Percentiles rank a stretch among this genome's conserved stretches.
Evolutionary conservation across 1,140 invertebrate species (phyloP).

Genomic region (Lethrus apterus): DNA sequence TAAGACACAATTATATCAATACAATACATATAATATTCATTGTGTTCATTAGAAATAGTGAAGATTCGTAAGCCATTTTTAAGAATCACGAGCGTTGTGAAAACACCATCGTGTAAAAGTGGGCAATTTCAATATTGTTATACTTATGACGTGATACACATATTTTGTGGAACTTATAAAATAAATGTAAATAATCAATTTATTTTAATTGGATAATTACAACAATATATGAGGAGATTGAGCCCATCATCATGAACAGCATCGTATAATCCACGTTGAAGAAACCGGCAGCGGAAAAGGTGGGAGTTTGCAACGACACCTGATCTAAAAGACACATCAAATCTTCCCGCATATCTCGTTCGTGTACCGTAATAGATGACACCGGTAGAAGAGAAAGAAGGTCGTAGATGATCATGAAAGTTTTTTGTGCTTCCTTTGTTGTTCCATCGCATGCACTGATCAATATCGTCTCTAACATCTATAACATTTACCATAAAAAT

Average conservation of each 20-base stretch:
- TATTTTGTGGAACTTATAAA: no score
- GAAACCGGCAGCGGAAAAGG: not conserved
- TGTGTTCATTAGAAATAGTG: no score
- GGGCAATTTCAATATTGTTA: no score
- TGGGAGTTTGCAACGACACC: not conserved
- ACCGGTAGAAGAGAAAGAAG: conserved; percentile 4
- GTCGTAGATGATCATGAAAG: not conserved
- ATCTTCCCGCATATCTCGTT: not conserved
- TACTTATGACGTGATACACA: no score
- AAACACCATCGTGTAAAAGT: no score
- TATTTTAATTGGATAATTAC: conserved; percentile 1
- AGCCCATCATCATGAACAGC: not conserved
- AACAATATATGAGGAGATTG: not conserved
- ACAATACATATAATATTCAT: no score
- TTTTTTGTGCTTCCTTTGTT: conserved; percentile 1
- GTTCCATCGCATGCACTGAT: not conserved
- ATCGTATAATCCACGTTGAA: conserved; percentile 5
- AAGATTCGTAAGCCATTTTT: no score
- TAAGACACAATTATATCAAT: no score
- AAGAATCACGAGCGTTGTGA: no score
- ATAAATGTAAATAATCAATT: no score
- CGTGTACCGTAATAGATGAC: no score
- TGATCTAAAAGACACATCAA: not conserved
- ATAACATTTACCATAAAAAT: not conserved
- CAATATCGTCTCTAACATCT: not conserved